Base-by-base conservation (phyloP, 2,113 vertebrate species). In the Oceanodroma tethys region DNA sequence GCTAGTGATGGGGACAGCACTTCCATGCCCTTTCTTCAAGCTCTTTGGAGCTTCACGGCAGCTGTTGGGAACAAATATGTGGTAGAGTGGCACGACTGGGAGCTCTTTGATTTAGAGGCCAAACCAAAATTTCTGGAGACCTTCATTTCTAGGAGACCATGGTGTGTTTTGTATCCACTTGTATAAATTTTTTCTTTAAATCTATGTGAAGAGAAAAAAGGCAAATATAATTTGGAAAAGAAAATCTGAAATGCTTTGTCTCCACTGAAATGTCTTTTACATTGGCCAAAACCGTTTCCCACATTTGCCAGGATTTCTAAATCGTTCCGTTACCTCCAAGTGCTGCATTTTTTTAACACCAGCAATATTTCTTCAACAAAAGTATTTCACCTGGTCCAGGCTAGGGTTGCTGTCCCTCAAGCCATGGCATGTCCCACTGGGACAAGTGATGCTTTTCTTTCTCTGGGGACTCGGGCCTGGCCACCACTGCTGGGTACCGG, bases 11-110 rank as follows among this genome's bases (percentile, higher is more conserved):
- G 50, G 43, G 11, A 14, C 48, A 66, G 32, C 13, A 25, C 4
- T 50, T 16, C 63, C 22, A 0, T 11, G 19, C 22, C 50, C 10
- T 26, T 60, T 30, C 36, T 16, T 73, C 16, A 12, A 13, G 66
- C 38, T 32, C n/a, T 40, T 68, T 16, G 32, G 60, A 56, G 29
- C 36, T 63, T 42, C 0, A 0, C 16, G 67, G 72, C 17, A n/a
- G 43, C 52, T 88, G 40, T n/a, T 4, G 7, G 55, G 56, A 85
- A 6, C 34, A 40, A 0, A 59, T 52, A 48, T 45, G 27, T 12
- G 53, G 11, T 26, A 42, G 8, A 15, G n/a, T 4, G 8, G 10
- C 36, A 40, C 0, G 6, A 3, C 0, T 18, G 34, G n/a, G 42
- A 30, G 60, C 27, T 48, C 68, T 81, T 9, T 16, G 67, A 5